Evolutionary conservation across 2,113 vertebrate species (phyloP).

Genomic region (Isichthys henryi): DNA sequence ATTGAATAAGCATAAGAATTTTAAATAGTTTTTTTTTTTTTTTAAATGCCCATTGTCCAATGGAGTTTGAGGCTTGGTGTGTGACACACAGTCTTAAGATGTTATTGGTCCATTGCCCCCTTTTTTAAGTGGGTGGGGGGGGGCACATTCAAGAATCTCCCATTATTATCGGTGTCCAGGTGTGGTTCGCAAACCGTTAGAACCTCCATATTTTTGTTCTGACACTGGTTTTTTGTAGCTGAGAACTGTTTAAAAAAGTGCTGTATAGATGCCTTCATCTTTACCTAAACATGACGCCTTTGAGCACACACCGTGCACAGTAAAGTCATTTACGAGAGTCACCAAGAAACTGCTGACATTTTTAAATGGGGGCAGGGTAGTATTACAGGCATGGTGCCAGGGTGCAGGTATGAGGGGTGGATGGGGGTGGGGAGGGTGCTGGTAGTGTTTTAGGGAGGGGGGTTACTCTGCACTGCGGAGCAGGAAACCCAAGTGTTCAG

Average conservation of each 20-base stretch:
- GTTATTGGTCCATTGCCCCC: slow-evolving; percentile 26
- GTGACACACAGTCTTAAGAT: slow-evolving; percentile 24
- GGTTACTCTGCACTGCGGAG: neutral
- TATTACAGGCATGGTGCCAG: neutral
- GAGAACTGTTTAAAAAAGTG: neutral
- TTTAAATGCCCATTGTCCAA: slow-evolving; percentile 23
- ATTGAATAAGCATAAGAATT: slow-evolving; percentile 55
- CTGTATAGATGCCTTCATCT: neutral
- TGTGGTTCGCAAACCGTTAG: neutral
- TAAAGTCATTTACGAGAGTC: neutral
- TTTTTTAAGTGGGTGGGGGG: slow-evolving; percentile 21
- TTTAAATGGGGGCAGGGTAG: neutral
- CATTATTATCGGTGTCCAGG: neutral
- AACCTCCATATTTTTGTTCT: slow-evolving; percentile 6
- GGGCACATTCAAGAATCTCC: neutral
- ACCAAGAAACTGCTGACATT: neutral
- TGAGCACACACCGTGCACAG: neutral
- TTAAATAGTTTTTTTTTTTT: slow-evolving; percentile 35
- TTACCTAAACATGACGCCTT: neutral
- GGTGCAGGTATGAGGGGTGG: neutral
- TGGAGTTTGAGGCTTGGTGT: slow-evolving; percentile 17
- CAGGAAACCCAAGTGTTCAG: neutral
- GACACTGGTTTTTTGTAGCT: slow-evolving; percentile 11
- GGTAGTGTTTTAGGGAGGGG: neutral
- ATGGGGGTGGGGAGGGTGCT: neutral